Evolutionary conservation across 2,113 vertebrate genomes (phyloP).

Genomic region (Bos javanicus): DNA sequence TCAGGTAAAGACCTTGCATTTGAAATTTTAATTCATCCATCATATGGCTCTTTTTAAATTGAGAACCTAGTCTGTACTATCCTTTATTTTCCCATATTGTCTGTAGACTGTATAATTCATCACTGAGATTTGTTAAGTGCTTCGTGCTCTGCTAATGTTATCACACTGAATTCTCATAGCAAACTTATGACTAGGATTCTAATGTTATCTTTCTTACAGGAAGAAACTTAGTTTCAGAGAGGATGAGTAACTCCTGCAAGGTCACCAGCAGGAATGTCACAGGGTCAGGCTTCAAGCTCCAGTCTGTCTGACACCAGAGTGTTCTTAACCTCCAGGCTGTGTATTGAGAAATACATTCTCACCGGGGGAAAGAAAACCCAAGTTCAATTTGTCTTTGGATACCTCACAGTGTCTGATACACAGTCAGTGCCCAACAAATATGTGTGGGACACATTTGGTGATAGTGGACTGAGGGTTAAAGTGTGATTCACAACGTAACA

Average conservation of each 20-base stretch:
- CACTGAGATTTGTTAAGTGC: constrained; percentile 14
- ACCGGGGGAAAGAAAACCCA: background rate
- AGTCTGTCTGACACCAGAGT: background rate
- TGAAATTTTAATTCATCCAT: constrained; percentile 54
- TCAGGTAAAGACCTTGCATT: constrained; percentile 34
- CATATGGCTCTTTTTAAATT: constrained; percentile 4
- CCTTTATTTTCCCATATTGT: constrained; percentile 35
- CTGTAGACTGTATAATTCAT: constrained; percentile 31
- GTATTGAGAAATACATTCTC: constrained; percentile 10
- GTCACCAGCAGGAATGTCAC: background rate
- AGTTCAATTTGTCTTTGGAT: background rate
- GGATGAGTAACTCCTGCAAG: background rate
- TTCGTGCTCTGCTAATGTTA: constrained; percentile 15
- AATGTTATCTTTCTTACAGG: background rate
- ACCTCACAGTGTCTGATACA: background rate
- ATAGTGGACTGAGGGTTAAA: background rate
- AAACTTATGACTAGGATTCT: background rate
- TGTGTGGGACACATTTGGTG: background rate
- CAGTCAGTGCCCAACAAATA: background rate
- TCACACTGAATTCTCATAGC: background rate
- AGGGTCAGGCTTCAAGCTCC: background rate
- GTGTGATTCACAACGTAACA: too few relatives aligned
- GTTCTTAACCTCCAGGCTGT: background rate
- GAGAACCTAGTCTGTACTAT: constrained; percentile 39
- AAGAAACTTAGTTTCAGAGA: background rate